phyloP scores from a whole-genome alignment of 1,140 invertebrate species.

The Ruditapes philippinarum region DNA sequence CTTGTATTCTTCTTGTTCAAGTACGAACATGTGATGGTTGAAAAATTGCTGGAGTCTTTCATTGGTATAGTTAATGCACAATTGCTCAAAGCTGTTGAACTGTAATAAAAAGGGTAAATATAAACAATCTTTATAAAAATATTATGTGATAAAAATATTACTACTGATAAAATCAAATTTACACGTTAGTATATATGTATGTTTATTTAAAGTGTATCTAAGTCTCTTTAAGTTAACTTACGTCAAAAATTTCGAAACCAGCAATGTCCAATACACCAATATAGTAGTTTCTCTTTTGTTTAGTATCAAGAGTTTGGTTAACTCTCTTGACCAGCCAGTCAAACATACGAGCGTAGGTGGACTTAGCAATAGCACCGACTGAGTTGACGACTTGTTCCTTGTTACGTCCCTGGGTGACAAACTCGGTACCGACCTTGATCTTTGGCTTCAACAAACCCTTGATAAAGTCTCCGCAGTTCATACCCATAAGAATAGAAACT shows the following conservation, averaged over 20 bases:
- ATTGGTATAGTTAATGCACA: conserved; percentile 99
- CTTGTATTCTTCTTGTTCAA: conserved; percentile 99
- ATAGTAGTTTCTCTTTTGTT: conserved; percentile 98
- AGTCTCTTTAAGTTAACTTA: conserved; percentile 91
- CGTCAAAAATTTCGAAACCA: conserved; percentile 99
- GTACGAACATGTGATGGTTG: conserved; percentile 99
- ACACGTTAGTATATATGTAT: too few species aligned
- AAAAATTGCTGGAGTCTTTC: conserved; percentile 99
- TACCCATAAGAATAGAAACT: conserved; percentile 94
- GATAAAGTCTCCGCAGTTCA: conserved; percentile 88
- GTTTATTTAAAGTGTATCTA: too few species aligned
- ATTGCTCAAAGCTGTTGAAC: conserved; percentile 99
- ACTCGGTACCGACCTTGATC: conserved; percentile 93
- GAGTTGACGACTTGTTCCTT: conserved; percentile 97
- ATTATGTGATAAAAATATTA: too few species aligned
- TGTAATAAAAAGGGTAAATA: conserved; percentile 88
- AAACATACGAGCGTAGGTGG: conserved; percentile 98
- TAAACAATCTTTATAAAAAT: too few species aligned
- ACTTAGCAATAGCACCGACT: conserved; percentile 98
- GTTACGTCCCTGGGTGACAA: conserved; percentile 99
- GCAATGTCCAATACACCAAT: conserved; percentile 99
- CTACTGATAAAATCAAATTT: too few species aligned
- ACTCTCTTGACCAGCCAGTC: conserved; percentile 99
- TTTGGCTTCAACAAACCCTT: conserved; percentile 89
- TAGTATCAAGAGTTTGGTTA: conserved; percentile 99